Evolutionary conservation across 2,113 vertebrate species (phyloP).

Genomic region (Marmota flaviventris): DNA sequence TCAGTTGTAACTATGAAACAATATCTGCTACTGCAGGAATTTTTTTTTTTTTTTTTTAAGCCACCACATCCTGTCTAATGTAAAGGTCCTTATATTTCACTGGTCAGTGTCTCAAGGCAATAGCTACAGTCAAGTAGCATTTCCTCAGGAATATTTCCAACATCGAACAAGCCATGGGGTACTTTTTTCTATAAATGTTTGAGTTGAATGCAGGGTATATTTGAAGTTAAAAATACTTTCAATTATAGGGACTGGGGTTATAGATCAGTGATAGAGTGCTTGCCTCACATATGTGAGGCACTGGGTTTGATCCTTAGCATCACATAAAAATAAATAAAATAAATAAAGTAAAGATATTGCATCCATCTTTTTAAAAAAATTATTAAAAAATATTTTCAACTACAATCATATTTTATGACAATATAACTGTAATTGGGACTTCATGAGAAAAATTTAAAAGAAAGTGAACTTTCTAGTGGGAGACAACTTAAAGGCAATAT

Average conservation of each 20-base stretch:
- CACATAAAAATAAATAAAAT: no score
- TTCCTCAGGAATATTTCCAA: neutral
- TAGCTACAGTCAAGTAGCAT: neutral
- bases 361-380: no score
- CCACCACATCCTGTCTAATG: conserved; percentile 13
- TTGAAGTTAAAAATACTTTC: conserved; percentile 12
- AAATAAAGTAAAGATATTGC: no score
- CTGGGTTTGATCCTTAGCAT: no score
- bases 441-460: neutral
- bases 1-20: conserved; percentile 57
- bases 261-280: no score
- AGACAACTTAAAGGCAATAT: neutral
- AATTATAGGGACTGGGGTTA: no score
- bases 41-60: neutral
- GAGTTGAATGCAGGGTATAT: neutral
- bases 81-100: neutral
- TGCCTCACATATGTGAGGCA: no score
- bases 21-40: neutral
- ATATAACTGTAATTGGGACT: conserved; percentile 26
- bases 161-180: neutral
- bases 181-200: neutral
- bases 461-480: neutral
- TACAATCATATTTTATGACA: neutral
- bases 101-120: neutral
- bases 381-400: neutral